These are phyloP conservation scores for Poecilia picta DNA, from an alignment of 2,797 vertebrate genomes.

Conservation along the genomic window DNA sequence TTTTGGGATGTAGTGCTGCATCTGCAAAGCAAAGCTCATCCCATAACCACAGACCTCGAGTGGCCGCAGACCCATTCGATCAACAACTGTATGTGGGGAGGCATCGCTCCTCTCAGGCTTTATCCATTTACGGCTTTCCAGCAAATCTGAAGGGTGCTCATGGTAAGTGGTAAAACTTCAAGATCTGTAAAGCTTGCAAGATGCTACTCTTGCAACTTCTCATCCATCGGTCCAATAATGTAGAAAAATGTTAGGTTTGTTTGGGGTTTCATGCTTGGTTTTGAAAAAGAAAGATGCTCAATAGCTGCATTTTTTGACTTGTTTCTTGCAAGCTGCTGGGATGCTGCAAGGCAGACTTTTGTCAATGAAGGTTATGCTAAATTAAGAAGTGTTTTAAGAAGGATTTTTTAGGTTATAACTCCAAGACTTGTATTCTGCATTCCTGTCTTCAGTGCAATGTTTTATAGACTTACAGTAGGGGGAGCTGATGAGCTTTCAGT, in stretches of 20 bases:
- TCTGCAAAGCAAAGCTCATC: constrained; percentile 7
- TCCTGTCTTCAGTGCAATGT: background rate
- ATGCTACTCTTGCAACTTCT: background rate
- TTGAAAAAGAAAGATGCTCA: background rate
- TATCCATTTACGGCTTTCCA: constrained; percentile 30
- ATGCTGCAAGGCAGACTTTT: background rate
- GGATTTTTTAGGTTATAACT: background rate
- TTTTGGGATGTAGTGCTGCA: constrained; percentile 35
- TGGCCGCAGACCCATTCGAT: constrained; percentile 6
- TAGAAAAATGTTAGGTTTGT: background rate
- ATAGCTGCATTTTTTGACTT: background rate
- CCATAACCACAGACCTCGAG: constrained; percentile 8
- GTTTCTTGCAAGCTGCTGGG: background rate
- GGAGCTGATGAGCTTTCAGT: background rate
- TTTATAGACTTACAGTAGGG: background rate
- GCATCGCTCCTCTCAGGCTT: constrained; percentile 10
- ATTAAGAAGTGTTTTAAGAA: background rate
- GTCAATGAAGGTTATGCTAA: background rate
- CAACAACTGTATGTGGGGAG: constrained; percentile 10
- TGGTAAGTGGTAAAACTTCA: constrained; percentile 41
- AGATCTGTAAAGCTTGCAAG: background rate
- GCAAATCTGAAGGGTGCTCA: constrained; percentile 35
- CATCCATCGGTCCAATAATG: background rate
- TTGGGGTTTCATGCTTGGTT: background rate
- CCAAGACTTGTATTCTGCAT: background rate